phyloP scores from a whole-genome alignment of 2,113 vertebrate species.

The Gymnarchus niloticus region DNA sequence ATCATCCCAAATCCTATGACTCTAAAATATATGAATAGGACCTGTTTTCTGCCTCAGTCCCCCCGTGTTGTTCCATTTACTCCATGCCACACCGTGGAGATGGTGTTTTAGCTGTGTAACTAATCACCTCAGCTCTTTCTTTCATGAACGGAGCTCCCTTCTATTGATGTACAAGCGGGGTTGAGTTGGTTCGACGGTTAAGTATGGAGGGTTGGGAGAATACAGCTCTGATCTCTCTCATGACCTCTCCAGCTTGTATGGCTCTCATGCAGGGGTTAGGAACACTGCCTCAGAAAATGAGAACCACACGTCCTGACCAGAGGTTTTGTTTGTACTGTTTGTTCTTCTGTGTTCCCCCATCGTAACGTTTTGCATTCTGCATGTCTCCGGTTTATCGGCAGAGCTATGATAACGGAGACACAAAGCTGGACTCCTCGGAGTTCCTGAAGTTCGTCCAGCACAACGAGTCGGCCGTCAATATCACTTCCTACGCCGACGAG shows the following conservation, averaged over 20 bases:
- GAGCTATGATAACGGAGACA: slow-evolving; percentile 87
- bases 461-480: slow-evolving; percentile 83
- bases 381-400: slow-evolving; percentile 42
- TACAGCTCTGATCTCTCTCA: not conserved
- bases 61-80: not conserved
- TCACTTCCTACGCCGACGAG: slow-evolving; percentile 83
- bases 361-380: not conserved
- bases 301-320: not conserved
- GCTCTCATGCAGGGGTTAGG: not conserved
- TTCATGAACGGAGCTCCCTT: not conserved
- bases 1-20: not conserved
- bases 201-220: not conserved
- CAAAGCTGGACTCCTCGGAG: slow-evolving; percentile 85
- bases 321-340: not conserved
- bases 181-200: not conserved
- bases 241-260: not conserved
- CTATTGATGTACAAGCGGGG: not conserved
- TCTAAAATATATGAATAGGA: not conserved
- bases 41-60: not conserved
- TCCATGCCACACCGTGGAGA: not conserved
- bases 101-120: not conserved
- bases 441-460: slow-evolving; percentile 94
- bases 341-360: not conserved
- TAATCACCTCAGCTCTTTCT: not conserved
- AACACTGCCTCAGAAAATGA: not conserved